phyloP scores from a whole-genome alignment of 2,113 vertebrate species.

The Aythya baeri region DNA sequence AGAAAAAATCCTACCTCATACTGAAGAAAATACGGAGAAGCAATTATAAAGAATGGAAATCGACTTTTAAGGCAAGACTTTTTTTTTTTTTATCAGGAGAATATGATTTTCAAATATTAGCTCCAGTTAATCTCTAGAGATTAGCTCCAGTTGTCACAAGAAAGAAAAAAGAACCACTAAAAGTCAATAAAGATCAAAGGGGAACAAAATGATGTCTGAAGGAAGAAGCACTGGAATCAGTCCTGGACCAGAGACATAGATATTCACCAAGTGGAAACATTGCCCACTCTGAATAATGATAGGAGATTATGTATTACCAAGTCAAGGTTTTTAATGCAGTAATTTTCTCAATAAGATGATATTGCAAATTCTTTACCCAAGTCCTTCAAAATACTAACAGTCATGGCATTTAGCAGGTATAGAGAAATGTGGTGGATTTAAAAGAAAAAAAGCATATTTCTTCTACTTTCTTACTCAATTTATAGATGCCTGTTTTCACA shows the following conservation, averaged over 20 bases:
- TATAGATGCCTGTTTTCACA: background rate
- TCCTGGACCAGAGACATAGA: background rate
- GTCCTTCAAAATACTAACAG: background rate
- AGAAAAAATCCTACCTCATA: background rate
- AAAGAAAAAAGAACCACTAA: conserved; percentile 31
- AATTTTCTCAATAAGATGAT: background rate
- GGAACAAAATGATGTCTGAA: conserved; percentile 7
- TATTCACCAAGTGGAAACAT: background rate
- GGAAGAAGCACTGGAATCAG: background rate
- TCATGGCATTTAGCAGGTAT: background rate
- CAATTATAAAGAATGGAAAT: background rate
- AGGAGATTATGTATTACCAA: background rate
- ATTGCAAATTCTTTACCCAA: background rate
- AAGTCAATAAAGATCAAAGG: conserved; percentile 39
- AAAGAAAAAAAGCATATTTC: background rate
- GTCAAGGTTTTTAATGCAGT: background rate
- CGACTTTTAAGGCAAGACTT: background rate
- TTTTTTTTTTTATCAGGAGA: background rate
- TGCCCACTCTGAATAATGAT: background rate
- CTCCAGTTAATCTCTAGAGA: conserved; percentile 20
- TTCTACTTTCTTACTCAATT: background rate
- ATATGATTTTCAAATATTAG: conserved; percentile 19
- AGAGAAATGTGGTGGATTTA: background rate
- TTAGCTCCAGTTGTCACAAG: conserved; percentile 21
- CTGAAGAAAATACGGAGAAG: background rate